phyloP scores from a whole-genome alignment of 2,888 invertebrate species.

The Heteromurus nitidus region DNA sequence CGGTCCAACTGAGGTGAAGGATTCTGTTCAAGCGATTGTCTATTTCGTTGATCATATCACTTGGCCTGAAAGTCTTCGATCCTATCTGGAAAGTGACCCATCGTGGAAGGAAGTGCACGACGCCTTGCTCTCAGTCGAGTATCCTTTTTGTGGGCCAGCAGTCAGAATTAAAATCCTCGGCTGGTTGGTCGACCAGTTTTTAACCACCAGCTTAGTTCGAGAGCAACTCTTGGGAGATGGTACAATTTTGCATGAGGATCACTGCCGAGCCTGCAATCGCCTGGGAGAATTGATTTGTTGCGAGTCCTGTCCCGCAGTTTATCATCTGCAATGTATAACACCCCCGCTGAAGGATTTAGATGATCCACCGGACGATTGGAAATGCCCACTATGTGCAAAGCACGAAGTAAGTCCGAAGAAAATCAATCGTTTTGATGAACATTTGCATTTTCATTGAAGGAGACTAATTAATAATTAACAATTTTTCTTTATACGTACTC shows the following conservation, averaged over 20 bases:
- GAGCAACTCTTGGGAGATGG: conserved; percentile 79
- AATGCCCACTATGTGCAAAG: conserved; percentile 93
- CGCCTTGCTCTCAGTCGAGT: conserved; percentile 78
- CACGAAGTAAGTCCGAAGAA: conserved; percentile 81
- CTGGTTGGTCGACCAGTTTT: conserved; percentile 95
- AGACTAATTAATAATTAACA: too few species aligned
- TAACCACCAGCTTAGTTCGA: conserved; percentile 93
- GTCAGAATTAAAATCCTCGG: conserved; percentile 88
- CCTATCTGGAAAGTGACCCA: conserved; percentile 92
- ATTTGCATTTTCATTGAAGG: too few species aligned
- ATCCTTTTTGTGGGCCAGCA: conserved; percentile 90
- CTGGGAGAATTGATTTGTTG: conserved; percentile 96
- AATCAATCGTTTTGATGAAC: too few species aligned
- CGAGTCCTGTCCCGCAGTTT: conserved; percentile 98
- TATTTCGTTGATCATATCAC: conserved; percentile 96
- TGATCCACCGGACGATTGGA: conserved; percentile 98
- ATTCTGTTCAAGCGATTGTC: conserved; percentile 94
- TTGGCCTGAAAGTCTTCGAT: conserved; percentile 94
- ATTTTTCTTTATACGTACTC: too few species aligned
- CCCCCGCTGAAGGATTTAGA: conserved; percentile 87
- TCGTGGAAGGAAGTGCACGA: conserved; percentile 75
- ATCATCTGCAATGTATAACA: conserved; percentile 96
- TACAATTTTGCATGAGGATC: conserved; percentile 93
- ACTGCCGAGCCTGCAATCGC: conserved; percentile 92
- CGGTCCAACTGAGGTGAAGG: conserved; percentile 97